Percentiles rank a stretch among this genome's conserved stretches.
These are phyloP conservation scores for Hydrotaea diabolus DNA, from an alignment of 2,888 invertebrate genomes.

Conservation along the genomic window DNA sequence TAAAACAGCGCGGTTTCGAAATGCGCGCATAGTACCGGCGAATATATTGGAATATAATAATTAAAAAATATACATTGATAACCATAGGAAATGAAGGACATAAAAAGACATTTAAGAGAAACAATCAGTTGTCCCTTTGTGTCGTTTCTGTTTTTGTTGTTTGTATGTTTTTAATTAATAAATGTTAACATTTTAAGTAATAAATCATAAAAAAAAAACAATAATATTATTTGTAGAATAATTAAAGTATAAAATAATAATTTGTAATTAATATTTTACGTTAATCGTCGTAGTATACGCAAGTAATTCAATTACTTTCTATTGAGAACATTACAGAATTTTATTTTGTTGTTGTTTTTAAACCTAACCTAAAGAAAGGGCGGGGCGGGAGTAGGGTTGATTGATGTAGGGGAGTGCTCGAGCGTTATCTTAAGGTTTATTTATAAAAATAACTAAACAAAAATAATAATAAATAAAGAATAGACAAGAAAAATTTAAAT, in stretches of 20 bases:
- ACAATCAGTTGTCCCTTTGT: conserved; percentile 46
- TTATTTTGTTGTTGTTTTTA: conserved; percentile 30
- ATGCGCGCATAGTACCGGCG: neutral
- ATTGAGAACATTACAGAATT: conserved; percentile 68
- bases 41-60: neutral
- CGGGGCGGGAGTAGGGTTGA: conserved; percentile 13
- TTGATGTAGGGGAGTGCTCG: conserved; percentile 26
- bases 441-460: conserved; percentile 56
- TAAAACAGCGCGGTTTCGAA: too few relatives aligned
- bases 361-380: conserved; percentile 50
- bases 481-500: conserved; percentile 50
- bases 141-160: conserved; percentile 49
- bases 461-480: conserved; percentile 64
- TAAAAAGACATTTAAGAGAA: conserved; percentile 25
- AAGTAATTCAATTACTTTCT: conserved; percentile 69
- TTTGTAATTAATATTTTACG: conserved; percentile 57
- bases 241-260: conserved; percentile 65
- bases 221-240: conserved; percentile 46
- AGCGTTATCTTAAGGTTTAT: conserved; percentile 47
- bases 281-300: conserved; percentile 57
- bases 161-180: conserved; percentile 47
- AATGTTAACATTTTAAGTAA: conserved; percentile 63
- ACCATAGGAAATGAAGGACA: conserved; percentile 1
- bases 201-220: conserved; percentile 66
- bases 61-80: neutral